Base-by-base conservation (phyloP, 2,113 vertebrate species). In the Pyxicephalus adspersus region DNA sequence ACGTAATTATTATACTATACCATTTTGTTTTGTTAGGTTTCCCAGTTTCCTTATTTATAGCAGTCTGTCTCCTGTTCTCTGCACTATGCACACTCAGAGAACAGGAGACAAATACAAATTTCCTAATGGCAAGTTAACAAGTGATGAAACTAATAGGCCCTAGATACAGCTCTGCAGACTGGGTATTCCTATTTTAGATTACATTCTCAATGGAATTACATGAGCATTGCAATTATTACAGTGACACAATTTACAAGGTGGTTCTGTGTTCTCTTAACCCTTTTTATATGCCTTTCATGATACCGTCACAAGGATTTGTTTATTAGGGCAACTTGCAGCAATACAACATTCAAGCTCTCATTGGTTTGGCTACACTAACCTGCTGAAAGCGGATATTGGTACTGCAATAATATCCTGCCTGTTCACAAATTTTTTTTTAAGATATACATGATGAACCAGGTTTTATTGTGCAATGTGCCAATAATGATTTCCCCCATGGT, bases 181-280 rank as follows among this genome's bases (percentile, higher is more conserved):
- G 80, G 80, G 71, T 82, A 66, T 82, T 82, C 80, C 71, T 66
- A 75, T 75, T 75, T 75, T 82, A 82, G 80, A 28, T 23, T 8
- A 8, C 31, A 64, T 66, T 22, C 80, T 51, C 80, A 25, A 29
- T 38, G 80, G 80, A 66, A 58, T 75, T 64, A 58, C 80, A 75
- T 15, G 22, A 82, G 54, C 50, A 28, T 66, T 82, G 80, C 80
- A 82, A 75, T 82, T 75, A 75, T 75, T 65, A 75, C 70, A 75
- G 29, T 82, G 80, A 66, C 80, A 75, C 75, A 38, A 82, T 66
- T 55, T 64, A 64, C 60, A 73, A 63, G 26, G 34, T 45, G 25
- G 38, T 65, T 65, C 38, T 73, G 51, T 57, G 26, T 54, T 72
- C 55, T 28, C 34, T 71, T 68, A 58, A 57, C 64, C 52, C 28